Base-by-base conservation (phyloP, 2,113 vertebrate genomes). In the Hystrix cristata region DNA sequence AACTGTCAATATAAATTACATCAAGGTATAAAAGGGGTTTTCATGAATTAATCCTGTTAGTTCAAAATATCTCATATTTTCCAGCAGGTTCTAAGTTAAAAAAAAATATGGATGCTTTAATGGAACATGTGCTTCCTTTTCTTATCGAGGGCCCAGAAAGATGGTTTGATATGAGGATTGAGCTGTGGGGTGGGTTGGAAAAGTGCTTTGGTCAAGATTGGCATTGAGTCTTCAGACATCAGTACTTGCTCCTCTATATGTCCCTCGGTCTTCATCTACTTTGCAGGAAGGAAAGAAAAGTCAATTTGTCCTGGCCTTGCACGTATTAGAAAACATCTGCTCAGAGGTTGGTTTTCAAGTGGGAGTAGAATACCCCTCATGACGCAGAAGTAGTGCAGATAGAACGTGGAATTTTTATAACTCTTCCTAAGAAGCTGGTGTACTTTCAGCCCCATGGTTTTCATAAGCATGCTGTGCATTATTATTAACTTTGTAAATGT, bases 371-470 rank as follows among this genome's bases (percentile, higher is more conserved):
- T 78, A 59, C 19, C 43, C 51, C 76, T 67, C 46, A 11, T 62
- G 84, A 76, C 62, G 55, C 55, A 87, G 27, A 97, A 87, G 64
- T 64, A 43, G 84, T 74, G 18, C 48, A 84, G 62, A 88, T 84
- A 78, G 87, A 53, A 65, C 18, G 15, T 90, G 81, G 87, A 82
- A 29, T 94, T 96, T 95, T 95, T 85, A 34, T 62, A 59, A 67
- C 25, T 92, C 59, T 98, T 97, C 92, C 81, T 97, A 89, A 85
- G 97, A 97, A 95, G 60, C 59, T 34, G 87, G 51, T 95, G 46
- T 43, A 64, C 23, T 94, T 92, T 95, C 5, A 88, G 62, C n/a
- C 7, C 8, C 18, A 59, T 81, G 43, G 72, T 95, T 90, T 67
- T 38, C 64, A 46, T 38, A 60, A 95, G 48, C 46, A n/a, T 38